phyloP scores from a whole-genome alignment of 2,113 vertebrate genomes.

The Apaloderma vittatum region DNA sequence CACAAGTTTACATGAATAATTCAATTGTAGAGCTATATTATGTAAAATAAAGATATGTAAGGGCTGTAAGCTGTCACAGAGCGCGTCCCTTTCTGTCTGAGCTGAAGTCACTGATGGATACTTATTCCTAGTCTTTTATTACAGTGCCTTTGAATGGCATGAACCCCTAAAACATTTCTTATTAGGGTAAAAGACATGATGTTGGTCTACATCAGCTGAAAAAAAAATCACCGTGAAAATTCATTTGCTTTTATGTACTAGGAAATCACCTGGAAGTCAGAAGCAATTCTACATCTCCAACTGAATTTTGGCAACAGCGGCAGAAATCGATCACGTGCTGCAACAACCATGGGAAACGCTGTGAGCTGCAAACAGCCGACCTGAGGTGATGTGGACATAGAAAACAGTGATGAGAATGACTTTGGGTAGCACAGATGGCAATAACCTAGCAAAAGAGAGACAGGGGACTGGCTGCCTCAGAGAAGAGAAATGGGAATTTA shows the following conservation, averaged over 20 bases:
- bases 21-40: not conserved
- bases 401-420: not conserved
- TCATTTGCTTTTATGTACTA: not conserved
- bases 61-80: not conserved
- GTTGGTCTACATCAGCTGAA: not conserved
- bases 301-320: not conserved
- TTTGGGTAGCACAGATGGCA: not conserved
- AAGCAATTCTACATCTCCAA: not conserved
- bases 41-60: not conserved
- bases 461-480: not conserved
- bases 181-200: not conserved
- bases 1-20: not conserved
- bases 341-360: accelerated
- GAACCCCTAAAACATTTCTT: not conserved
- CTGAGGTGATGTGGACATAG: accelerated
- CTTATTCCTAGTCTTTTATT: not conserved
- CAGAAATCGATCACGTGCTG: accelerated
- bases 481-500: not conserved
- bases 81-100: not conserved
- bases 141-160: not conserved
- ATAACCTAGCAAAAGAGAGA: not conserved
- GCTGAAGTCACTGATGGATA: not conserved
- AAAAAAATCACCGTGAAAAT: not conserved
- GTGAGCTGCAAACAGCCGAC: not conserved
- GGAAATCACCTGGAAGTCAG: not conserved